Base-by-base conservation (phyloP, 2,113 vertebrate genomes). In the Cisticola juncidis region DNA sequence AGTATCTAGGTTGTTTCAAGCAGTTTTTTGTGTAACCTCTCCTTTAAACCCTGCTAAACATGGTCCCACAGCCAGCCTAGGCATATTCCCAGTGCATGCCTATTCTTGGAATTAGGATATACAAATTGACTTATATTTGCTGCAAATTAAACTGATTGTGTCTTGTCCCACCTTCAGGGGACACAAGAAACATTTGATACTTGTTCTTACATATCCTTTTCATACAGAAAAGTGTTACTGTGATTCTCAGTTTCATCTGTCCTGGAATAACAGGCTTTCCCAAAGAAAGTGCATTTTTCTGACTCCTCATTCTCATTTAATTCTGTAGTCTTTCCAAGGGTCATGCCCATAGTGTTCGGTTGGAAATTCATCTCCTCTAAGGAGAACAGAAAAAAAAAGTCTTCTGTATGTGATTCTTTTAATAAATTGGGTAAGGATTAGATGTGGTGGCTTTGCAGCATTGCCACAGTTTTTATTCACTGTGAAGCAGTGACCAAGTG, bases 31-130 rank as follows among this genome's bases (percentile, higher is more conserved):
- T 64, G 38, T 74, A 84, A 86, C 80, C 47, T 74, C 16, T 83
- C 86, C 68, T 73, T 90, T 72, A 78, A 81, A 91, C 14, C 26
- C 38, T 81, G 33, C 60, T 81, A 78, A 83, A 74, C 64, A 47
- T 68, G 83, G 26, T 36, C 83, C 56, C 60, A 71, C 6, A 68
- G 29, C 12, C 60, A 88, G 38, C 28, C 58, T 40, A 56, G 76
- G 64, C 47, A 40, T 93, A 94, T 94, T 94, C 86, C 86, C 91
- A 96, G 88, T 81, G 51, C 82, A 83, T 70, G 24, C 50, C 58
- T 93, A 90, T 93, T 96, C 92, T 81, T 88, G 79, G 92, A 90
- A 93, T 92, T 69, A 90, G 76, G 82, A 92, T 92, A 90, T 81
- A 84, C 44, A 94, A 95, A 92, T n/a, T 81, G 61, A 88, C 85